These are phyloP conservation scores for Carterocephalus palaemon DNA, from an alignment of 2,888 invertebrate species.

Conservation along the genomic window DNA sequence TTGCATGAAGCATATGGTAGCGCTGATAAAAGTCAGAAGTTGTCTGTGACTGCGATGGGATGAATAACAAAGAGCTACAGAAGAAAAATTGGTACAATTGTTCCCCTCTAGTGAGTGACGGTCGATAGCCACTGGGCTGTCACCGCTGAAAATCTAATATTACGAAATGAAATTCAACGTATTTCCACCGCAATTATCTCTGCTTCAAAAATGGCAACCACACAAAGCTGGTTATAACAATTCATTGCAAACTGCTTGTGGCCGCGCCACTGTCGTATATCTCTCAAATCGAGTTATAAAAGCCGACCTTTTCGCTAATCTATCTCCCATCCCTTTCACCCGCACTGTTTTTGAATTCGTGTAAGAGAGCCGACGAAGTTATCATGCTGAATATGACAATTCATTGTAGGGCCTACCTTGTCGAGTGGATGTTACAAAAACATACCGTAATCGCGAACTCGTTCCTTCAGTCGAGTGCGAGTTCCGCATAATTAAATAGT, in stretches of 20 bases:
- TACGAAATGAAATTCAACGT: no score
- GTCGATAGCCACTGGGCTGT: no score
- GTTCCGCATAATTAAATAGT: conserved; percentile 71
- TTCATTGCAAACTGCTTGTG: conserved; percentile 19
- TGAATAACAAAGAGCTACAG: no score
- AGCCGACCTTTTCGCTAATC: conserved; percentile 23
- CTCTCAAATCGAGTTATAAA: conserved; percentile 25
- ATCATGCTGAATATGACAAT: conserved; percentile 31
- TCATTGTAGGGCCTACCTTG: conserved; percentile 29
- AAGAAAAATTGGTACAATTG: no score
- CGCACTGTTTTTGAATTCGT: neutral
- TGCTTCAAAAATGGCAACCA: conserved; percentile 10
- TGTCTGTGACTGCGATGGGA: no score
- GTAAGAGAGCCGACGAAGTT: conserved; percentile 14
- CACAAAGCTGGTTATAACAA: conserved; percentile 19
- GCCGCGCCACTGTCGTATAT: conserved; percentile 22
- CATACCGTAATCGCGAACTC: conserved; percentile 49
- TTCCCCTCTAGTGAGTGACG: no score
- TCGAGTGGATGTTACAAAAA: conserved; percentile 46
- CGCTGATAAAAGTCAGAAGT: no score
- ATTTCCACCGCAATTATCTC: no score
- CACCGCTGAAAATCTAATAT: no score
- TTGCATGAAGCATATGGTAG: no score
- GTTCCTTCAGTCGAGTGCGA: conserved; percentile 48
- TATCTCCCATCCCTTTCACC: conserved; percentile 14